phyloP scores from a whole-genome alignment of 2,113 vertebrate species.

The Mus spicilegus region DNA sequence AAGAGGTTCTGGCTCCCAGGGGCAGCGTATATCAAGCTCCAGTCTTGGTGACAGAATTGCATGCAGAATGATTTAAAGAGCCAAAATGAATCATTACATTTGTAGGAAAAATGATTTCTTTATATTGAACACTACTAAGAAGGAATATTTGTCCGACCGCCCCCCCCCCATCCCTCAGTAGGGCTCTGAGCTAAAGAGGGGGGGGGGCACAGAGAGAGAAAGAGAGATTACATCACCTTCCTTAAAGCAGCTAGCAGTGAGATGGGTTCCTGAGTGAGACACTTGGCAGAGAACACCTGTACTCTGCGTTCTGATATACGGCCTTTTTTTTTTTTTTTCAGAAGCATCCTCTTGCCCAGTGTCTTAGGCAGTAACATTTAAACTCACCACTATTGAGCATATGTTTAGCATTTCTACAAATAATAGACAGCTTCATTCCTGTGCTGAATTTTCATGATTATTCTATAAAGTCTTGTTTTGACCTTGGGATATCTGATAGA shows the following conservation, averaged over 20 bases:
- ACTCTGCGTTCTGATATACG: slow-evolving; percentile 21
- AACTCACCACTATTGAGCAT: background rate
- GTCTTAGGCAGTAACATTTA: slow-evolving; percentile 32
- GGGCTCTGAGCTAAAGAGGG: slow-evolving; percentile 47
- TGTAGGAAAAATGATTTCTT: slow-evolving; percentile 41
- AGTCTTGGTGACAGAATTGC: background rate
- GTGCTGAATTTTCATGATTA: background rate
- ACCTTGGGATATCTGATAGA: background rate
- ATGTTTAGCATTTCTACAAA: background rate
- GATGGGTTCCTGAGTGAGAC: slow-evolving; percentile 52
- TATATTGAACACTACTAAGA: slow-evolving; percentile 30
- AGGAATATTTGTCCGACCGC: slow-evolving; percentile 43
- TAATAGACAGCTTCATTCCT: background rate
- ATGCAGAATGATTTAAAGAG: slow-evolving; percentile 54
- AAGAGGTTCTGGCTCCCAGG: slow-evolving; percentile 17
- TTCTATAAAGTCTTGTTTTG: background rate
- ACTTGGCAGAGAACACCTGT: slow-evolving; percentile 50
- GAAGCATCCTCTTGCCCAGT: slow-evolving; percentile 26
- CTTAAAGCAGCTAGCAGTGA: slow-evolving; percentile 62
- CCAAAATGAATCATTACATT: slow-evolving; percentile 23
- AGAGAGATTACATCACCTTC: slow-evolving; percentile 58
- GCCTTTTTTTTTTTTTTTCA: slow-evolving; percentile 11
- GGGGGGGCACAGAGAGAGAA: background rate
- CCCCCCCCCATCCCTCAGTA: no score
- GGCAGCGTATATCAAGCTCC: background rate